These are phyloP conservation scores for Ophthalmolycus amberensis DNA, from an alignment of 2,113 vertebrate genomes.

Conservation along the genomic window DNA sequence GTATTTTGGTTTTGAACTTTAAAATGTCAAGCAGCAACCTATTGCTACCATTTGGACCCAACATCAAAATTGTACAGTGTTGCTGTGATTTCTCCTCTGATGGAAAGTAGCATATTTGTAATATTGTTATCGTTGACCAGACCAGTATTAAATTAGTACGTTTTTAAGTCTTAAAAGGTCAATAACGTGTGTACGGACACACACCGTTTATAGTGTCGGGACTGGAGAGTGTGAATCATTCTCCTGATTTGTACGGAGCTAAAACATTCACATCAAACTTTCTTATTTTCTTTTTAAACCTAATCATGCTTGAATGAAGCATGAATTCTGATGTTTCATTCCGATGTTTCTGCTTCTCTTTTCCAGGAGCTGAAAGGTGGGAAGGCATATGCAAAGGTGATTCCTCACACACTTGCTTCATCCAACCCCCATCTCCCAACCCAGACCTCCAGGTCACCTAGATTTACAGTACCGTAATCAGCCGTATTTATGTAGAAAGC, in stretches of 20 bases:
- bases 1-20: not conserved
- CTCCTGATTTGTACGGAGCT: not conserved
- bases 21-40: not conserved
- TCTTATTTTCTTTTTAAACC: not conserved
- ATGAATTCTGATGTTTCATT: not conserved
- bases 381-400: conserved; percentile 97
- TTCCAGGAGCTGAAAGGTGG: conserved; percentile 96
- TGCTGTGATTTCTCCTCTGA: not conserved
- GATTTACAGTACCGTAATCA: conserved; percentile 51
- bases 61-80: not conserved
- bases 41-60: not conserved
- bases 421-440: conserved; percentile 2
- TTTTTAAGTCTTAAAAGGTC: not conserved
- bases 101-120: not conserved
- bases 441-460: conserved; percentile 18
- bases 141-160: not conserved
- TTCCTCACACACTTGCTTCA: not conserved
- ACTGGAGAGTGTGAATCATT: not conserved
- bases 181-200: not conserved
- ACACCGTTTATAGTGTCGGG: not conserved
- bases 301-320: not conserved
- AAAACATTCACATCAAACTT: not conserved
- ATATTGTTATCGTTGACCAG: not conserved
- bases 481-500: conserved; percentile 23
- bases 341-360: conserved; percentile 32